phyloP scores from a whole-genome alignment of 2,113 vertebrate genomes.

The Cromileptes altivelis region DNA sequence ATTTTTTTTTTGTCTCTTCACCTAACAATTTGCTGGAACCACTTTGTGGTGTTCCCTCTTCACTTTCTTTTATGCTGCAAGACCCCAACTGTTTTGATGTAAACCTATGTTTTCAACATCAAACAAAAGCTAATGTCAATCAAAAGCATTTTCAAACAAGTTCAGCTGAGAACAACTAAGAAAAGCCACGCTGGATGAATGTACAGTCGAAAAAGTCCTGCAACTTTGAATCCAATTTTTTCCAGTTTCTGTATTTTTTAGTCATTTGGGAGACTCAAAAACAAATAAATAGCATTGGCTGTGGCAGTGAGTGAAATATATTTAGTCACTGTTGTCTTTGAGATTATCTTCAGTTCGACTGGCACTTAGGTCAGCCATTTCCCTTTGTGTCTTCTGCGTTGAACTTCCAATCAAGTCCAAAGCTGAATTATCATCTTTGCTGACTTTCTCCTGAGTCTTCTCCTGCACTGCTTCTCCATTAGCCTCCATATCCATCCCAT shows the following conservation, averaged over 20 bases:
- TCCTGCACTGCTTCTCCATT: slow-evolving; percentile 20
- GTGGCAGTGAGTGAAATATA: slow-evolving; percentile 49
- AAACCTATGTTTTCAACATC: slow-evolving; percentile 41
- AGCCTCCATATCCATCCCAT: slow-evolving; percentile 75
- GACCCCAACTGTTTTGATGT: slow-evolving; percentile 5
- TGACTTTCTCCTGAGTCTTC: slow-evolving; percentile 34
- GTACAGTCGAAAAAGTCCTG: slow-evolving; percentile 73
- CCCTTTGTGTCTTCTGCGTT: slow-evolving; percentile 40
- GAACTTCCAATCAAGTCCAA: slow-evolving; percentile 38
- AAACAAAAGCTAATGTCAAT: slow-evolving; percentile 19
- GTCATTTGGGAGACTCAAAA: slow-evolving; percentile 80
- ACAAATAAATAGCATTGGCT: slow-evolving; percentile 80
- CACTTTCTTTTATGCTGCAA: background rate
- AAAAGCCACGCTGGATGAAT: slow-evolving; percentile 81
- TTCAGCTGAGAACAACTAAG: slow-evolving; percentile 57
- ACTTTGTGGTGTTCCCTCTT: background rate
- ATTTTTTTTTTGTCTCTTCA: background rate
- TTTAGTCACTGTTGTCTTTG: slow-evolving; percentile 86
- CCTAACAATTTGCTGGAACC: slow-evolving; percentile 2
- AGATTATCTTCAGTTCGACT: slow-evolving; percentile 84
- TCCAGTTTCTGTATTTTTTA: slow-evolving; percentile 69
- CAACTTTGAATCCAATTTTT: slow-evolving; percentile 71
- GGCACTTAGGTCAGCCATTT: slow-evolving; percentile 71
- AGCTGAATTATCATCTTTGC: slow-evolving; percentile 35
- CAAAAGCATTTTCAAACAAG: slow-evolving; percentile 72